Evolutionary conservation across 2,888 invertebrate species (phyloP).

Genomic region (Neoscelio sp.): DNA sequence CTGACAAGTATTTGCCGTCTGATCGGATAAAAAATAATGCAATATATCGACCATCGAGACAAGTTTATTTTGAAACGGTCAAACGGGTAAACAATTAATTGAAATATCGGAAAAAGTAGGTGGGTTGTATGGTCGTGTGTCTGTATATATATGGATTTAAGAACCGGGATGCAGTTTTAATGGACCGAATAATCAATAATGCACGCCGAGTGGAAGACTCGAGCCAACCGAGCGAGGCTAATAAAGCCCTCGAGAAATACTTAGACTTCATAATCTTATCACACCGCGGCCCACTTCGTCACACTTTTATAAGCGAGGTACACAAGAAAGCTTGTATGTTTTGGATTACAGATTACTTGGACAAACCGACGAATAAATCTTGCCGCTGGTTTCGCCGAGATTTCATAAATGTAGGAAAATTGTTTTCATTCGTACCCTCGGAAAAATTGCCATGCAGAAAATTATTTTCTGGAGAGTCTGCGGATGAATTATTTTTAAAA

Average conservation of each 20-base stretch:
- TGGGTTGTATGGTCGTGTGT: neutral
- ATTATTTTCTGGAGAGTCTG: no score
- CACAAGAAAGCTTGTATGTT: slow-evolving; percentile 51
- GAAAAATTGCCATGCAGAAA: no score
- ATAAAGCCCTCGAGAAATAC: slow-evolving; percentile 65
- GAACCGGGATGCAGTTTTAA: slow-evolving; percentile 48
- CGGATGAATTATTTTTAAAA: no score
- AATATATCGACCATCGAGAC: no score
- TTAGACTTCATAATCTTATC: slow-evolving; percentile 56
- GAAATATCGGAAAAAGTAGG: slow-evolving; percentile 22
- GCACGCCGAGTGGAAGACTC: slow-evolving; percentile 43
- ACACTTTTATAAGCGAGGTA: slow-evolving; percentile 51
- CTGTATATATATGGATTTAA: slow-evolving; percentile 6
- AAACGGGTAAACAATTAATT: slow-evolving; percentile 24
- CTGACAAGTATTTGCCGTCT: neutral
- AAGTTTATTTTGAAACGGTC: neutral
- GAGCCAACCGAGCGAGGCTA: slow-evolving; percentile 45
- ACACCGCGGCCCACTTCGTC: slow-evolving; percentile 50
- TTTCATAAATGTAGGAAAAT: no score
- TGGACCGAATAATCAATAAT: slow-evolving; percentile 59
- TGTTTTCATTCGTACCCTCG: no score
- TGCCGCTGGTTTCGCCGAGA: slow-evolving; percentile 20
- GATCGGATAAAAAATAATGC: neutral
- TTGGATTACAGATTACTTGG: slow-evolving; percentile 51
- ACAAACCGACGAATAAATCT: slow-evolving; percentile 48